Conservation (phyloP, 2,888 invertebrate species). For the Amphipoea lucens region DNA sequence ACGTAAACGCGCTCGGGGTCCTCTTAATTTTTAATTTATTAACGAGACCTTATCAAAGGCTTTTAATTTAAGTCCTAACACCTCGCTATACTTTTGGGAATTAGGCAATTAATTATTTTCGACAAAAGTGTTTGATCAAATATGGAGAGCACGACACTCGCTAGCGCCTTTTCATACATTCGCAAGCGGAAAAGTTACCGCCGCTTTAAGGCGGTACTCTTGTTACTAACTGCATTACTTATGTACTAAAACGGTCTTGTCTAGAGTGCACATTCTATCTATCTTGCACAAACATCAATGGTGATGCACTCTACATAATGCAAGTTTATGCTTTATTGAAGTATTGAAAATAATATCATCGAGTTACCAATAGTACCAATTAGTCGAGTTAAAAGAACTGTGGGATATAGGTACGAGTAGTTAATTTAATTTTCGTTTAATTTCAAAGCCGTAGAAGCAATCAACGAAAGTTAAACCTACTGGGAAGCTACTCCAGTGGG, state of each 20-base stretch:
- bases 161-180: constrained; percentile 11
- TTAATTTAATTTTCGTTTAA: constrained; percentile 42
- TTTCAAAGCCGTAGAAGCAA: constrained; percentile 52
- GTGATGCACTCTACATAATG: not conserved
- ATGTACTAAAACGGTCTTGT: constrained; percentile 13
- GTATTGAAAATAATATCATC: constrained; percentile 9
- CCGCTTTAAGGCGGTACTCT: not conserved
- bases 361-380: constrained; percentile 15
- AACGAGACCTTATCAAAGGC: constrained; percentile 55
- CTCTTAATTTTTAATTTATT: constrained; percentile 67
- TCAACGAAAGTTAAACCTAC: constrained; percentile 57
- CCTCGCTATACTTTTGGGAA: constrained; percentile 25
- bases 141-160: constrained; percentile 29
- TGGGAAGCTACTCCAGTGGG: constrained; percentile 57
- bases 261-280: constrained; percentile 4
- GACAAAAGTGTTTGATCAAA: constrained; percentile 13
- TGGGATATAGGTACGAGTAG: constrained; percentile 18
- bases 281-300: constrained; percentile 3
- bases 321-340: not conserved
- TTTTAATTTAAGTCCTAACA: constrained; percentile 65
- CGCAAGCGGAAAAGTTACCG: constrained; percentile 3
- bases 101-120: constrained; percentile 34
- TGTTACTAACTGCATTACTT: constrained; percentile 6
- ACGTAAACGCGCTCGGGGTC: constrained; percentile 47
- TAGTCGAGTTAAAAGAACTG: constrained; percentile 25